These are phyloP conservation scores for Zenarchopterus dispar DNA, from an alignment of 2,797 vertebrate species.

Conservation along the genomic window DNA sequence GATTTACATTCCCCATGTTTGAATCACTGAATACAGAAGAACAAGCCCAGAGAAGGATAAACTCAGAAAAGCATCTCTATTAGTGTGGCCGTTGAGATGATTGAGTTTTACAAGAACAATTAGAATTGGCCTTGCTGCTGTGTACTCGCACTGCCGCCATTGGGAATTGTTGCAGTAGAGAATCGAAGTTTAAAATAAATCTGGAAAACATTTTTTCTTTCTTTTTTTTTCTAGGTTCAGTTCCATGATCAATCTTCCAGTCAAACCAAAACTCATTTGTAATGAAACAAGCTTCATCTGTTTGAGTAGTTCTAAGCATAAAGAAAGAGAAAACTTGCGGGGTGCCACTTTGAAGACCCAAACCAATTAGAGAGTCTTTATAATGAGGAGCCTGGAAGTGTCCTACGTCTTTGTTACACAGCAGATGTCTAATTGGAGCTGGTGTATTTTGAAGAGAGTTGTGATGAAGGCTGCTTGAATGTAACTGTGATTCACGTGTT, in stretches of 20 bases:
- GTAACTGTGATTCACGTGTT: conserved; percentile 20
- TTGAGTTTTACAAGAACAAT: no score
- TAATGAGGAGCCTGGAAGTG: conserved; percentile 74
- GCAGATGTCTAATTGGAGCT: conserved; percentile 73
- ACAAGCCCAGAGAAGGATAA: neutral
- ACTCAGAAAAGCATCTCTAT: neutral
- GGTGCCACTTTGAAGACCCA: conserved; percentile 71
- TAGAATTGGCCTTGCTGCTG: no score
- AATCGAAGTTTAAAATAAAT: no score
- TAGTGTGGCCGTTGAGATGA: no score
- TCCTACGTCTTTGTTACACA: conserved; percentile 63
- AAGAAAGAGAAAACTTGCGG: conserved; percentile 52
- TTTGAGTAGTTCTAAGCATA: conserved; percentile 34
- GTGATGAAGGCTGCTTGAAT: conserved; percentile 30
- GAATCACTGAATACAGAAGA: no score
- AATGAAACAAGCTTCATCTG: conserved; percentile 34
- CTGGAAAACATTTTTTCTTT: neutral
- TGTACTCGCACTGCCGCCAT: no score
- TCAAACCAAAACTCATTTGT: conserved; percentile 47
- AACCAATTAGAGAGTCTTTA: conserved; percentile 76
- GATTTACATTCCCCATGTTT: no score
- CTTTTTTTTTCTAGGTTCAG: neutral
- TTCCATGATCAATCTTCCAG: conserved; percentile 16
- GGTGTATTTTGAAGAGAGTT: conserved; percentile 45
- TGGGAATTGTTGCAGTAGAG: no score